These are phyloP conservation scores for Athalia cordata DNA, from an alignment of 2,888 invertebrate genomes.

Conservation along the genomic window DNA sequence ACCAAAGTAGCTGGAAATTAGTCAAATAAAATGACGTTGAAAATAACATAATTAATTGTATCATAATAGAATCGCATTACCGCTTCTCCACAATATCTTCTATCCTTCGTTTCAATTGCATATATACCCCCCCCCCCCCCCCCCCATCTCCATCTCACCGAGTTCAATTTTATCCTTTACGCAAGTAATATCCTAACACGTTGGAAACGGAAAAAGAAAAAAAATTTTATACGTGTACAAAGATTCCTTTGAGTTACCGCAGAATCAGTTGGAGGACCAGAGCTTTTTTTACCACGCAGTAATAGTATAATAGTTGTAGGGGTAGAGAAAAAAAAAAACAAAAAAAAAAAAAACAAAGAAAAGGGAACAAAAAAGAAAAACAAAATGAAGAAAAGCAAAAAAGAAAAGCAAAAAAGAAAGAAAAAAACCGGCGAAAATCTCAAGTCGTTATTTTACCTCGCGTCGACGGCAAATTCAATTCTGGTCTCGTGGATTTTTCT, in stretches of 20 bases:
- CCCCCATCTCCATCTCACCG: too few relatives aligned
- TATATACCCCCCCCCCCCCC: too few relatives aligned
- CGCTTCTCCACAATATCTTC: too few relatives aligned
- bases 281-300: too few relatives aligned
- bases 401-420: too few relatives aligned
- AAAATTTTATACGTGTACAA: too few relatives aligned
- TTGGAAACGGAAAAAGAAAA: too few relatives aligned
- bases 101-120: too few relatives aligned
- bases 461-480: constrained; percentile 40
- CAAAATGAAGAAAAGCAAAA: not conserved
- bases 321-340: not conserved
- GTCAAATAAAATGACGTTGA: constrained; percentile 35
- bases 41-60: constrained; percentile 10
- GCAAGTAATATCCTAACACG: too few relatives aligned
- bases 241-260: too few relatives aligned
- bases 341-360: not conserved
- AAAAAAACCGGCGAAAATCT: constrained; percentile 10
- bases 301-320: not conserved
- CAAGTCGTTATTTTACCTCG: constrained; percentile 41
- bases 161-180: too few relatives aligned
- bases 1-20: not conserved
- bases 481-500: constrained; percentile 31
- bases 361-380: not conserved
- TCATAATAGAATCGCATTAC: too few relatives aligned
- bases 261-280: not conserved